Percentiles rank a stretch among this genome's conserved stretches.
These are phyloP conservation scores for Brotula barbata DNA, from an alignment of 2,797 vertebrate genomes.

Conservation along the genomic window DNA sequence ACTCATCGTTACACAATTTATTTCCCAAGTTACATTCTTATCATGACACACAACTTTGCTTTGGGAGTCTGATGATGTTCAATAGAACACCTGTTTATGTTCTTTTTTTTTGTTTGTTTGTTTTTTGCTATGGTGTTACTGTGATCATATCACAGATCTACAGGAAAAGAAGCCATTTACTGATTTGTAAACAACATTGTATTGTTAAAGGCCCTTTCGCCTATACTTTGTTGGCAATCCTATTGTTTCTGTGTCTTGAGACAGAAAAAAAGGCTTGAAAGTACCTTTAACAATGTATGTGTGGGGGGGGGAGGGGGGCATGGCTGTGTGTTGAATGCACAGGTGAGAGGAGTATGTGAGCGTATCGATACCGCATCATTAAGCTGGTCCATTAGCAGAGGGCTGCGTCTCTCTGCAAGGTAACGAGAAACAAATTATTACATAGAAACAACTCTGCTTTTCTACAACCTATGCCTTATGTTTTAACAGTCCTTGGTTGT, in stretches of 20 bases:
- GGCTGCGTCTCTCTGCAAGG: conserved; percentile 65
- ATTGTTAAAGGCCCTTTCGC: conserved; percentile 32
- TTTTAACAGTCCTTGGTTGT: no score
- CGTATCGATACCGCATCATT: conserved; percentile 35
- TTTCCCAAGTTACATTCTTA: conserved; percentile 12
- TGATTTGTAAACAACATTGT: conserved; percentile 39
- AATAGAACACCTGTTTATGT: conserved; percentile 45
- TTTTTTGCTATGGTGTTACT: conserved; percentile 27
- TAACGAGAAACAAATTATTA: conserved; percentile 4
- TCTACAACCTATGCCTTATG: no score
- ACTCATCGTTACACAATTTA: neutral
- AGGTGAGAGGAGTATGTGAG: conserved; percentile 32
- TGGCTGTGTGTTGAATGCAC: conserved; percentile 53
- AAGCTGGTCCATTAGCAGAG: conserved; percentile 71
- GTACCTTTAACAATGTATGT: conserved; percentile 51
- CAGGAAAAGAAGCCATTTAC: conserved; percentile 26
- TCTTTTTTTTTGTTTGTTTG: no score
- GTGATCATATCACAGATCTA: conserved; percentile 32
- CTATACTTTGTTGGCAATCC: conserved; percentile 23
- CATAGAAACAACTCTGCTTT: no score
- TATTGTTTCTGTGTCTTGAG: conserved; percentile 27
- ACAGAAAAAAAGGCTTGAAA: conserved; percentile 49
- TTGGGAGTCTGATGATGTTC: conserved; percentile 23
- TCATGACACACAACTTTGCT: conserved; percentile 32
- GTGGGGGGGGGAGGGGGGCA: conserved; percentile 54